Evolutionary conservation across 1,140 invertebrate genomes (phyloP), one percentile per base, ranked within the genome.

Genomic region (Megathymus violae): DNA sequence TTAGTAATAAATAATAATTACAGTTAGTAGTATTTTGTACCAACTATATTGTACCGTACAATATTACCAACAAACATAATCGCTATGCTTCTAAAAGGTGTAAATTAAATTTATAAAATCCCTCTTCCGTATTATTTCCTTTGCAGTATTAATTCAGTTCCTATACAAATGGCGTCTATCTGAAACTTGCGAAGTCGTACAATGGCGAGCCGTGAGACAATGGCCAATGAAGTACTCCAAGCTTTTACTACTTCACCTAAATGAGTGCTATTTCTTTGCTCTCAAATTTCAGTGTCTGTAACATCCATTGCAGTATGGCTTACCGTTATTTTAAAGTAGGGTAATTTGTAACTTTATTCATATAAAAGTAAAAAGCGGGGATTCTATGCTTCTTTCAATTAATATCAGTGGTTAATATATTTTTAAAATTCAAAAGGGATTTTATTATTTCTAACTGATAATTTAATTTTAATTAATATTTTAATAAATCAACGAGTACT

Each of bases 111-210:
- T 40, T 11, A 40, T 40, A 40, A 10, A 52, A 34, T 52, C 22
- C 34, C 50, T 52, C 22, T 52, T 16, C 50, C 11, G 34, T 40
- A 52, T 52, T 1, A 31, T 31, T 31, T 31, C 27, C 27, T 31
- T 9, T 22, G 19, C 27, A 31, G 27, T 31, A 7, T 31, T 4
- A 52, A 52, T 52, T 52, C 50, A 52, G 16, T 52, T 40, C 36
- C 17, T 52, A 19, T 22, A 47, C 38, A 52, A 52, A 52, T 52
- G 50, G 38, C 36, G 34, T 52, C 36, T 34, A 38, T 40, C 50
- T 52, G 17, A 22, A 52, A 10, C 34, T 19, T 25, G 34, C 50
- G 50, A 16, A 51, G 16, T 15, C 27, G 15, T 31, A 31, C 27
- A 31, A 31, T 31, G 9, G 27, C 27, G 27, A 9, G 9, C 7